Evolutionary conservation across 2,888 invertebrate genomes (phyloP).

Genomic region (Salticus scenicus): DNA sequence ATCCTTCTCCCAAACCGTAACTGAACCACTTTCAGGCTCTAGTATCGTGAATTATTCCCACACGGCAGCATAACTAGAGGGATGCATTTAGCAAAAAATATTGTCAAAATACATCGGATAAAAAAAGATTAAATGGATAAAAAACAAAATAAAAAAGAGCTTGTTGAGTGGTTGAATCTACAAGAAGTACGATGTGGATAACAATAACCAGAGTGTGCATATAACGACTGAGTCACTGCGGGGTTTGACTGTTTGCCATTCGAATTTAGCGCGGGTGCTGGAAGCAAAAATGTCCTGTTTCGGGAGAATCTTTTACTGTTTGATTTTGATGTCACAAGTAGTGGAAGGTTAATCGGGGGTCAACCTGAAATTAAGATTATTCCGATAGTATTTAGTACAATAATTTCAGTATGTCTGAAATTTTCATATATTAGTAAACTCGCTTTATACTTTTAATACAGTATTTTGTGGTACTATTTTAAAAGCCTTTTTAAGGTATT

Average conservation of each 20-base stretch:
- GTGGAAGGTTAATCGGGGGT: background rate
- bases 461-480: no score
- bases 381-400: no score
- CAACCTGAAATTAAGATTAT: background rate
- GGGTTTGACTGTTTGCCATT: constrained; percentile 11
- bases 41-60: constrained; percentile 28
- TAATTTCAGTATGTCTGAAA: no score
- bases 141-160: background rate
- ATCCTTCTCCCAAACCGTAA: background rate
- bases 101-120: constrained; percentile 13
- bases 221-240: constrained; percentile 13
- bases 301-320: background rate
- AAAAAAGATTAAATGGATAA: background rate
- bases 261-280: constrained; percentile 17
- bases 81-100: background rate
- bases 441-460: no score
- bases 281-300: background rate
- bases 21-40: background rate
- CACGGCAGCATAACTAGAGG: background rate
- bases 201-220: background rate
- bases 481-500: no score
- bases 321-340: background rate
- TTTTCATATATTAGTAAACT: no score
- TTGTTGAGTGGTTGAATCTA: constrained; percentile 14
- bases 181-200: background rate